Evolutionary conservation across 2,797 vertebrate species (phyloP), one percentile per base, ranked within the genome.

Genomic region (Myotis myotis): DNA sequence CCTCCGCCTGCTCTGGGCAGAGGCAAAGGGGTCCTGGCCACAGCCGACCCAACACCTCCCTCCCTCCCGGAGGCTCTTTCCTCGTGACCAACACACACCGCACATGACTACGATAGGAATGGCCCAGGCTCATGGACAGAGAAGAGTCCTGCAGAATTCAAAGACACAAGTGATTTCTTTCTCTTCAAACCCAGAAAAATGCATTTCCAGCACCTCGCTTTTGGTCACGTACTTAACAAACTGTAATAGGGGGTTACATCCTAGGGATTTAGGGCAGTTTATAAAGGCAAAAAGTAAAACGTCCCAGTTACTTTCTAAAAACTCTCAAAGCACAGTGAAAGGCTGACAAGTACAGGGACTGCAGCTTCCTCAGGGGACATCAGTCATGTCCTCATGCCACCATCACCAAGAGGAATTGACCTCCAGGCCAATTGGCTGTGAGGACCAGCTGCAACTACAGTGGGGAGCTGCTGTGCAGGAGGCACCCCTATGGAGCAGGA

Each of bases 81-180:
- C 64, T 22, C 11, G 0, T 22, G 10, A 22, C 44, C 70, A 23
- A 19, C 41, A 17, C 25, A n/a, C 17, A 30, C 13, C 15, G 12
- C 20, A 22, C n/a, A 0, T 0, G 22, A 74, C 84, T 49, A 8
- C 13, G 5, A 33, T 7, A 33, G 13, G 62, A 30, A 13, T 3
- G 5, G 22, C 53, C 28, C 12, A 9, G 36, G 30, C 10, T 5
- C 13, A 0, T 1, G 8, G 19, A 30, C 23, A 6, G 2, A 0
- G n/a, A 47, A n/a, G 13, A 33, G 16, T 17, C 44, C 3, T 10
- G 44, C 25, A 28, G 36, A 88, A 38, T 68, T 49, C 68, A 64
- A 30, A 47, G 11, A 10, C 17, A 8, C 23, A 2, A 13, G 6
- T 66, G 13, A 51, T 30, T 75, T 12, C 20, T 30, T 51, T 7